These are phyloP conservation scores for Brachyrhaphis roseni DNA, from an alignment of 2,797 vertebrate genomes.

Conservation along the genomic window DNA sequence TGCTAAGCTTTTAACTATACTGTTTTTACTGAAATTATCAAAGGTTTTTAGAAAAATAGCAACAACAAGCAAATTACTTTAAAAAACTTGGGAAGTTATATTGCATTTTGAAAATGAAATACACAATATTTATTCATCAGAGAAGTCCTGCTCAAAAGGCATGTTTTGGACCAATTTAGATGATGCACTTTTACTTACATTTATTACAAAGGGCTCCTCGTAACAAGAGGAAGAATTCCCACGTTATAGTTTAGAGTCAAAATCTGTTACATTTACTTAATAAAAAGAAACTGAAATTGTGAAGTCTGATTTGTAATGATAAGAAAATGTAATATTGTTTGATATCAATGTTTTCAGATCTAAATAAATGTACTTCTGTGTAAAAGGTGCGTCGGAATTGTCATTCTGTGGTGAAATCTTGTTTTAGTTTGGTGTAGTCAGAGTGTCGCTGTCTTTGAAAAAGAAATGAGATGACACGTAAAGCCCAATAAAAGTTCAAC, in stretches of 20 bases:
- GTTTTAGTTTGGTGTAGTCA: slow-evolving; percentile 8
- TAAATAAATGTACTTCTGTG: slow-evolving; percentile 83
- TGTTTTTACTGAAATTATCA: slow-evolving; percentile 83
- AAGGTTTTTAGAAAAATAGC: slow-evolving; percentile 80
- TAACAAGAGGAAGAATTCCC: slow-evolving; percentile 74
- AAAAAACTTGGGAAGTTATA: slow-evolving; percentile 56
- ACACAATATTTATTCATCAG: slow-evolving; percentile 76
- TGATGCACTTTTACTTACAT: slow-evolving; percentile 87
- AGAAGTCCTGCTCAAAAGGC: slow-evolving; percentile 75
- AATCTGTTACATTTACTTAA: slow-evolving; percentile 91
- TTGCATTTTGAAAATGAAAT: slow-evolving; percentile 69
- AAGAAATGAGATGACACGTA: background rate
- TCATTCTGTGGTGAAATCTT: slow-evolving; percentile 26
- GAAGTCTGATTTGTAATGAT: slow-evolving; percentile 83
- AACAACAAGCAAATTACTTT: slow-evolving; percentile 68
- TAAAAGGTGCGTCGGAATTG: slow-evolving; percentile 44
- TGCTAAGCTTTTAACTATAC: slow-evolving; percentile 91
- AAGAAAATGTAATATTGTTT: slow-evolving; percentile 79
- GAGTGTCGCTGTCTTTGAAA: background rate
- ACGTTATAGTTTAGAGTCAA: slow-evolving; percentile 82
- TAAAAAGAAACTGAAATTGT: slow-evolving; percentile 77
- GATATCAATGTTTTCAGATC: slow-evolving; percentile 87
- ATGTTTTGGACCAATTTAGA: slow-evolving; percentile 87
- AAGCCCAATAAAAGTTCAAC: background rate
- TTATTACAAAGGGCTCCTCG: slow-evolving; percentile 81